Base-by-base conservation (phyloP, 2,113 vertebrate genomes). In the Caranx melampygus region DNA sequence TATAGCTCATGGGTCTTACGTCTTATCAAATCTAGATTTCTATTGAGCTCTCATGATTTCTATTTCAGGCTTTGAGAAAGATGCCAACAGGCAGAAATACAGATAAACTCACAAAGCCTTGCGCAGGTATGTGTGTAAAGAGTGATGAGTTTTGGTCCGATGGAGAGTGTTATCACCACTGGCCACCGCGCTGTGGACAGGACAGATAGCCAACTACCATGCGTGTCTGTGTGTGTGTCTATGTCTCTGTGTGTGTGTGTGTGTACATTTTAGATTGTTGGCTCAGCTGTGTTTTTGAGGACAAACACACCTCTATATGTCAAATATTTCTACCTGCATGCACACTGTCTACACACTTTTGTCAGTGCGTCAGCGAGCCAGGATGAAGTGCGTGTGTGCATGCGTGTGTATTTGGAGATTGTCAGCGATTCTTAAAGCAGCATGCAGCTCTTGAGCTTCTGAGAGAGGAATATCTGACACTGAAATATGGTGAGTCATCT, bases 401-500 rank as follows among this genome's bases (percentile, higher is more conserved):
- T 45, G 52, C 42, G 26, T 79, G 72, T 57, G 64, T 75, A 35
- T 84, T 76, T 79, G 67, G 68, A 81, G 78, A 84, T 72, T 72
- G 82, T 88, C 75, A 85, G 86, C 74, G 26, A 69, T 88, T 89
- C 81, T 76, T 88, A 61, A 78, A 87, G 85, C 60, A 37, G 73
- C 78, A 42, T 63, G 64, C 73, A 75, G 66, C 84, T 79, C 72
- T 87, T 72, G 66, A 84, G 85, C 59, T 75, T 85, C 82, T 75
- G 78, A 87, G 68, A 62, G 77, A 74, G 60, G 78, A 78, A 86
- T 72, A 78, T 92, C 82, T 81, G 83, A 89, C 80, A 57, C 33
- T 71, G 83, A 88, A 92, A 93, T 90, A 86, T 88, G 92, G 81
- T 71, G 84, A 89, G 85, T 90, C 89, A 87, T 83, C 69, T 65